phyloP scores from a whole-genome alignment of 2,888 invertebrate species.

The Cistogaster globosa region DNA sequence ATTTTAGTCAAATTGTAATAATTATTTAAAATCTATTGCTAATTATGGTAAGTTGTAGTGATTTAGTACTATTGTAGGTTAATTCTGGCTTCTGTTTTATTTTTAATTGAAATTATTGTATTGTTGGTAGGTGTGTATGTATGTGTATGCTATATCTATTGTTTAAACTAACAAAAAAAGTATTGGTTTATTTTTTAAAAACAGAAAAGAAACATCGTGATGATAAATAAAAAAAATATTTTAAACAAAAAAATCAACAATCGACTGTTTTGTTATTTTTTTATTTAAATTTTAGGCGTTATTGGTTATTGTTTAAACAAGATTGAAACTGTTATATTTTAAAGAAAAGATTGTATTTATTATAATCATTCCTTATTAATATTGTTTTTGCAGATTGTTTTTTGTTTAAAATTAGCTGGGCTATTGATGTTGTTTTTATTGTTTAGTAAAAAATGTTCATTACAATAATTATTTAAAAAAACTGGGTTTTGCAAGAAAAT shows the following conservation, averaged over 20 bases:
- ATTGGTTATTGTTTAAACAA: constrained; percentile 50
- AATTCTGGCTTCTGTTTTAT: constrained; percentile 49
- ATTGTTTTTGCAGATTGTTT: constrained; percentile 36
- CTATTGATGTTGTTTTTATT: constrained; percentile 43
- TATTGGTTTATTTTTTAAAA: constrained; percentile 1
- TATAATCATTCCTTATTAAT: constrained; percentile 14
- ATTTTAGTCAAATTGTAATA: constrained; percentile 29
- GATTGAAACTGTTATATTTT: constrained; percentile 56
- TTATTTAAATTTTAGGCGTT: constrained; percentile 22
- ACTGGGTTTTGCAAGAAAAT: constrained; percentile 8
- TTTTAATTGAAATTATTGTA: constrained; percentile 24
- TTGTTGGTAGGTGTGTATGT: constrained; percentile 32
- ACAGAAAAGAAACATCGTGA: constrained; percentile 1
- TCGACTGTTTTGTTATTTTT: constrained; percentile 65
- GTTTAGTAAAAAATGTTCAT: constrained; percentile 27
- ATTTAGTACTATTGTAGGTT: constrained; percentile 67
- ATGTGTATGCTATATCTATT: constrained; percentile 49
- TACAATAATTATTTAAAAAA: constrained; percentile 13
- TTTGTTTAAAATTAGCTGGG: constrained; percentile 9
- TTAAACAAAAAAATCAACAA: constrained; percentile 64
- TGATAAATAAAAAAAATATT: constrained; percentile 5
- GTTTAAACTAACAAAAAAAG: constrained; percentile 48
- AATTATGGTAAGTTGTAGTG: constrained; percentile 48
- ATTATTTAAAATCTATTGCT: constrained; percentile 64
- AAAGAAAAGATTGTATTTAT: not conserved